Percentiles rank a stretch among this genome's conserved stretches.
These are phyloP conservation scores for Ganaspis sp. DNA, from an alignment of 1,140 invertebrate species.

Conservation along the genomic window DNA sequence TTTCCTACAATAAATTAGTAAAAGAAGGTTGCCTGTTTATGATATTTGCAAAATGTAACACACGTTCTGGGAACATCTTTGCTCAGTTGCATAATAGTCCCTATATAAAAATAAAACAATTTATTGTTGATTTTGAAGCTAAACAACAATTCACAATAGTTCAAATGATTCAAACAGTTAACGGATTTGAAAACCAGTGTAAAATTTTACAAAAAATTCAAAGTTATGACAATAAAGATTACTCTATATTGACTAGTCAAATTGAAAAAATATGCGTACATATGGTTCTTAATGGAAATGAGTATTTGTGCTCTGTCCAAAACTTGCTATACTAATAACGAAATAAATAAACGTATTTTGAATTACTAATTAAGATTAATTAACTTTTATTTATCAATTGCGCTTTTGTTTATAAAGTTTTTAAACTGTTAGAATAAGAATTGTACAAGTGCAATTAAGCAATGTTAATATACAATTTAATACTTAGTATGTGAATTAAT, in stretches of 20 bases:
- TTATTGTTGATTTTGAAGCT: slow-evolving; percentile 44
- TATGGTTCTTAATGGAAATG: neutral
- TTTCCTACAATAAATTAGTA: slow-evolving; percentile 39
- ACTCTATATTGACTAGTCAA: neutral
- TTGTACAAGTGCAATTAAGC: no score
- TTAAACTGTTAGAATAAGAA: no score
- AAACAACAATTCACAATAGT: slow-evolving; percentile 23
- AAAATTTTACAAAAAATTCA: neutral
- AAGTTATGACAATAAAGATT: neutral
- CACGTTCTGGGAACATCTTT: slow-evolving; percentile 42
- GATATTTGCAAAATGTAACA: slow-evolving; percentile 31
- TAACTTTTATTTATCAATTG: no score
- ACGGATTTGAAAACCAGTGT: neutral
- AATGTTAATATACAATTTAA: no score
- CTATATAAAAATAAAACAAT: slow-evolving; percentile 42
- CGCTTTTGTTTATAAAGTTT: no score
- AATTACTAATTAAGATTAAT: no score
- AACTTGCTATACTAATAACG: slow-evolving; percentile 8
- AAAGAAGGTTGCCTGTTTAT: slow-evolving; percentile 38
- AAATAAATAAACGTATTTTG: no score
- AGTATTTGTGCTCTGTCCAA: slow-evolving; percentile 25
- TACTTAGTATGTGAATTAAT: no score
- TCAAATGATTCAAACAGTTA: neutral
- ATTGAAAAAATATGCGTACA: slow-evolving; percentile 34
- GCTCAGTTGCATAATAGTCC: slow-evolving; percentile 37